Conservation (phyloP, 2,113 vertebrate genomes). For the Pica pica region DNA sequence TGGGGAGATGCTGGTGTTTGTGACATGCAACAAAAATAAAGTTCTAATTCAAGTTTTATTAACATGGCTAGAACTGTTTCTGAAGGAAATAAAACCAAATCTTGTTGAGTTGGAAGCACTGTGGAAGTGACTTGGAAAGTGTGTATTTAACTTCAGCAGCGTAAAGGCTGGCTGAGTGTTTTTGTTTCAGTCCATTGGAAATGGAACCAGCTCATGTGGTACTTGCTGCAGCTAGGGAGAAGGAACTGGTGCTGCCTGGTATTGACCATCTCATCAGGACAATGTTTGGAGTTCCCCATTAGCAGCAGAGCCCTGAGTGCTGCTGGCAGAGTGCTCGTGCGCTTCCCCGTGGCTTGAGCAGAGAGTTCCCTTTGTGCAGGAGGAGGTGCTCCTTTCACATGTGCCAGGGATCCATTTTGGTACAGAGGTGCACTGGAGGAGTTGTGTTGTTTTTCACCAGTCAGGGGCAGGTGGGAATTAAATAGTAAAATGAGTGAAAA, state of each 20-base stretch:
- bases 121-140: conserved; percentile 12
- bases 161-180: background rate
- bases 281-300: rapidly evolving
- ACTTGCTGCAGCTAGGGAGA: background rate
- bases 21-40: background rate
- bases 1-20: conserved; percentile 62
- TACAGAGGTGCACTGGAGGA: background rate
- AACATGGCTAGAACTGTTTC: background rate
- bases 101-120: conserved; percentile 18
- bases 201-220: background rate
- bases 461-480: background rate
- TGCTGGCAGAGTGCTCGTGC: background rate
- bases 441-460: background rate
- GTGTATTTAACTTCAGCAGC: background rate
- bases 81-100: background rate
- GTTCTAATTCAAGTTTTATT: background rate
- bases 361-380: background rate
- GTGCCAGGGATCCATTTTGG: background rate
- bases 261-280: background rate
- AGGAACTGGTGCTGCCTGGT: background rate
- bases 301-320: background rate
- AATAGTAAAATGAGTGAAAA: background rate
- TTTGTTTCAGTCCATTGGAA: background rate
- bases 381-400: rapidly evolving
- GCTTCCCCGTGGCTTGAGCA: rapidly evolving